Evolutionary conservation across 2,113 vertebrate genomes (phyloP).

Genomic region (Oncorhynchus nerka): DNA sequence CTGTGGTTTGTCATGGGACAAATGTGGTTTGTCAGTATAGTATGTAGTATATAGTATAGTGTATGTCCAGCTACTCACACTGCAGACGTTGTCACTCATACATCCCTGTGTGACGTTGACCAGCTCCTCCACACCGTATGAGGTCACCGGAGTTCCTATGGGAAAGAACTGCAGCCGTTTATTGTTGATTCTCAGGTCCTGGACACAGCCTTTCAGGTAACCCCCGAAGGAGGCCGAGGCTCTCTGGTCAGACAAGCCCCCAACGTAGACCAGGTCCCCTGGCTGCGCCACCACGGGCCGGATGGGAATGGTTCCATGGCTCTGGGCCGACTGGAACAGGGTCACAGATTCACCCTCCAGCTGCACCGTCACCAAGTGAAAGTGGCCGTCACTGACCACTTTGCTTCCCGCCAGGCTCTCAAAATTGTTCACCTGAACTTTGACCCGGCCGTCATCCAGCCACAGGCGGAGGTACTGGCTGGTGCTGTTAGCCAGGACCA

Average conservation of each 20-base stretch:
- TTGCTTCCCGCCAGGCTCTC: conserved; percentile 61
- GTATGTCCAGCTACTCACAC: conserved; percentile 69
- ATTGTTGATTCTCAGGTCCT: conserved; percentile 84
- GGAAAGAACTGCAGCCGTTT: conserved; percentile 84
- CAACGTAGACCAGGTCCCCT: conserved; percentile 75
- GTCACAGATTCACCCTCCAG: conserved; percentile 65
- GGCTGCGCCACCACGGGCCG: conserved; percentile 57
- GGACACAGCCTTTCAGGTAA: conserved; percentile 90
- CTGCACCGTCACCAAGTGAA: conserved; percentile 81
- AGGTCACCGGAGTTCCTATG: conserved; percentile 39
- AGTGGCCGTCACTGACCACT: conserved; percentile 76
- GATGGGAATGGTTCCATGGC: conserved; percentile 70
- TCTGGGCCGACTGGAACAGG: conserved; percentile 76
- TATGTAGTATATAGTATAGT: too few species aligned
- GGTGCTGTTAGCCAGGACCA: conserved; percentile 79
- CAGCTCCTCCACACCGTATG: conserved; percentile 59
- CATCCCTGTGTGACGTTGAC: conserved; percentile 79
- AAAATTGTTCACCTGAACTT: conserved; percentile 69
- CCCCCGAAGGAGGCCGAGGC: conserved; percentile 72
- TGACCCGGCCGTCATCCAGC: conserved; percentile 78
- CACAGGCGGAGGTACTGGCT: conserved; percentile 72
- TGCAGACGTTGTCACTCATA: conserved; percentile 77
- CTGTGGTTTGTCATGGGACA: too few species aligned
- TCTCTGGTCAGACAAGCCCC: conserved; percentile 79
- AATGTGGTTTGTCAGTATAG: too few species aligned